Evolutionary conservation across 2,797 vertebrate genomes (phyloP), one percentile per base, ranked within the genome.

Genomic region (Coracias cyanogaster): DNA sequence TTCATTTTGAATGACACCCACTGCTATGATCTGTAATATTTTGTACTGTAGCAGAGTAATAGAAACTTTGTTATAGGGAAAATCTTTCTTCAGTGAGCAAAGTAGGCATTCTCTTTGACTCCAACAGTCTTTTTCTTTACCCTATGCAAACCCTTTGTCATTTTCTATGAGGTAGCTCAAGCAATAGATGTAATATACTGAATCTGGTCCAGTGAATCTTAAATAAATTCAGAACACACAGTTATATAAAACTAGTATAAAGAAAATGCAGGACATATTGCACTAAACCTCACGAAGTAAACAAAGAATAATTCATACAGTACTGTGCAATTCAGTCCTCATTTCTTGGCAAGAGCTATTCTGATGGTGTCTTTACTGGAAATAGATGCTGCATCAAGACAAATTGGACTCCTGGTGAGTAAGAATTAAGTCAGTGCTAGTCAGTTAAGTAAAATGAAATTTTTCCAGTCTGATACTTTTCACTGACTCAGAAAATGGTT

Each of bases 391-490:
- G 58, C 58, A 22, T 97, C 93, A 96, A 93, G 82, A 81, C 37
- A 94, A 94, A 66, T 61, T 79, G 84, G 83, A 82, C 74, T 91
- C 92, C 92, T 70, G 20, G 66, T 90, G 88, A 83, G 91, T 49
- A 91, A 95, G 81, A 94, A 94, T 93, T 91, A 94, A 94, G 86
- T 82, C 83, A 93, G 72, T 66, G 70, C 24, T 91, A 91, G 60
- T n/a, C 64, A 86, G 77, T 82, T 93, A 91, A 90, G 57, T 66
- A 94, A 94, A 93, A 93, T 64, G 41, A 94, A 96, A 19, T 66
- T 91, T 95, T 96, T 96, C 94, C 94, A 93, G 86, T 95, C 91
- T 94, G 66, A 81, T 93, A 92, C 79, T 94, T 93, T 90, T 92
- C 66, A 94, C 58, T 91, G 93, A 92, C 86, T 95, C 86, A 92